These are phyloP conservation scores for Torymus texanus DNA, from an alignment of 2,888 invertebrate species.

Conservation along the genomic window DNA sequence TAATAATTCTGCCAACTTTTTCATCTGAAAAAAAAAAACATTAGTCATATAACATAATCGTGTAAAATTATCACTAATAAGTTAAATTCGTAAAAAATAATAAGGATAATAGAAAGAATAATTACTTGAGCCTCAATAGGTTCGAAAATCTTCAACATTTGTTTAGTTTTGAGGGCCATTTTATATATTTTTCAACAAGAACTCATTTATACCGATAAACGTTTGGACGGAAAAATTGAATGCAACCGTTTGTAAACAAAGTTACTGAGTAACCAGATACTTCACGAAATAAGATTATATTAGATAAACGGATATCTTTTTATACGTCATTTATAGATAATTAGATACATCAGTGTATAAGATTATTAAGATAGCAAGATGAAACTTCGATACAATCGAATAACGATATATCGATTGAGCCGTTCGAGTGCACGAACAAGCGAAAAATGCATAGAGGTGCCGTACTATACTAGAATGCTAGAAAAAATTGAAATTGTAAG, in stretches of 20 bases:
- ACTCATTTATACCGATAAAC: background rate
- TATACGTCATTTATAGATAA: slow-evolving; percentile 14
- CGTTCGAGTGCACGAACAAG: no score
- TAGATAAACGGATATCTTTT: background rate
- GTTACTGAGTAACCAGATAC: slow-evolving; percentile 49
- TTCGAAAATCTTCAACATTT: slow-evolving; percentile 65
- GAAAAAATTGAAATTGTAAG: no score
- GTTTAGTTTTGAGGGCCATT: slow-evolving; percentile 69
- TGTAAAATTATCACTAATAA: slow-evolving; percentile 1
- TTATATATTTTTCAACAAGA: slow-evolving; percentile 20
- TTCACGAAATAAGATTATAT: slow-evolving; percentile 22
- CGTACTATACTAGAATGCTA: no score
- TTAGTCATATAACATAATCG: no score
- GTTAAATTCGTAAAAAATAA: background rate
- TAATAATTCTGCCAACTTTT: slow-evolving; percentile 61
- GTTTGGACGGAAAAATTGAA: slow-evolving; percentile 28
- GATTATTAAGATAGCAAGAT: no score
- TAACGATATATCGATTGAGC: no score
- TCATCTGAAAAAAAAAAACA: slow-evolving; percentile 61
- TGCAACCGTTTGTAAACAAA: slow-evolving; percentile 54
- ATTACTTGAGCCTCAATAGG: slow-evolving; percentile 68
- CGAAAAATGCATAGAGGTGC: no score
- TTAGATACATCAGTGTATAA: background rate
- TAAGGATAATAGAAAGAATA: slow-evolving; percentile 11
- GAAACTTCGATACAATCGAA: no score